Evolutionary conservation across 2,113 vertebrate species (phyloP).

Genomic region (Clarias macrocephalus): DNA sequence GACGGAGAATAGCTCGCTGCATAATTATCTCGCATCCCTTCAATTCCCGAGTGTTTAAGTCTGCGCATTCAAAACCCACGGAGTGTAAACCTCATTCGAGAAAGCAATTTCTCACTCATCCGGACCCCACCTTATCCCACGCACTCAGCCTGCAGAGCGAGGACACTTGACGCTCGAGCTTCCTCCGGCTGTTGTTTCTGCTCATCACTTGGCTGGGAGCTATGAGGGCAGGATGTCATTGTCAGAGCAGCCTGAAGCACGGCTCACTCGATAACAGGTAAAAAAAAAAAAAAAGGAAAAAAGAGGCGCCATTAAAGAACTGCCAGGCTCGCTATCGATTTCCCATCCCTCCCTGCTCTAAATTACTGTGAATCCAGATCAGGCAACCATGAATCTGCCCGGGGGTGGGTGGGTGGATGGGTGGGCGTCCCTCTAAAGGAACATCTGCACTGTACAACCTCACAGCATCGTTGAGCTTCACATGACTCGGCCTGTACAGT

Average conservation of each 20-base stretch:
- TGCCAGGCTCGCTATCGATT: conserved; percentile 55
- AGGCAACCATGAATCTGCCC: conserved; percentile 39
- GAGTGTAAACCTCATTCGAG: conserved; percentile 53
- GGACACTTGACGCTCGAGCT: background rate
- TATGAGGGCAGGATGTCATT: conserved; percentile 55
- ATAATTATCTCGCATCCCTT: conserved; percentile 48
- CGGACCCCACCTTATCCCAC: conserved; percentile 37
- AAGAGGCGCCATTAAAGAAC: conserved; percentile 57
- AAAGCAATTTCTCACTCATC: conserved; percentile 56
- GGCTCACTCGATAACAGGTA: conserved; percentile 56
- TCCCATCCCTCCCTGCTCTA: conserved; percentile 53
- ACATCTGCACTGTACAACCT: background rate
- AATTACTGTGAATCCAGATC: conserved; percentile 53
- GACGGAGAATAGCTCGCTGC: conserved; percentile 39
- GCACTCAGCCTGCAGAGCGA: background rate
- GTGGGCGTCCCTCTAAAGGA: conserved; percentile 47
- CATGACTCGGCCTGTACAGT: background rate
- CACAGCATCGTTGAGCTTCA: background rate
- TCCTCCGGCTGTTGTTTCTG: conserved; percentile 14
- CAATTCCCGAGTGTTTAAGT: conserved; percentile 49
- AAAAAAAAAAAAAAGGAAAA: conserved; percentile 12
- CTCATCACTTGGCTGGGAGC: conserved; percentile 44
- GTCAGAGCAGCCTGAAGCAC: conserved; percentile 50
- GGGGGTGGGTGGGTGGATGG: conserved; percentile 44
- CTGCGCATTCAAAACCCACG: conserved; percentile 49